Base-by-base conservation (phyloP, 2,797 vertebrate species). In the Mycteria americana region DNA sequence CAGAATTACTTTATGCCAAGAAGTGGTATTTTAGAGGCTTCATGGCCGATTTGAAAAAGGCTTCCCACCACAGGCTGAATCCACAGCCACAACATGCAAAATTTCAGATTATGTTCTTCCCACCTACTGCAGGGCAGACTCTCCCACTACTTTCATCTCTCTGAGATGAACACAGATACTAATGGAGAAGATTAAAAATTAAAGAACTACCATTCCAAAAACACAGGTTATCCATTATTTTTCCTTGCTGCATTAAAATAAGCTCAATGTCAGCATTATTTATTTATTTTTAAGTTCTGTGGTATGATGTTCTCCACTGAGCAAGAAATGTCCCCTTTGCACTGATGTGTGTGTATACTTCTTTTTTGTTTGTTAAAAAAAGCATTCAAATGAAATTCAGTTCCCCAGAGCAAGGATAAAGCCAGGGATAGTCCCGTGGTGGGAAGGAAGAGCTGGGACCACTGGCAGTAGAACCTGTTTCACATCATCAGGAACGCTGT, bases 181-280 rank as follows among this genome's bases (percentile, higher is more conserved):
- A 94, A 93, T 28, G n/a, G 45, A 91, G 39, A 75, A 74, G 2
- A 93, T 88, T 41, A 94, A 91, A 91, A 80, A 94, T 85, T 46
- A 43, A 91, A 79, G 77, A 92, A n/a, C 11, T 10, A 21, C 15
- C 63, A 45, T 50, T 89, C 43, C 33, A 76, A 82, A 74, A 79
- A 43, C 81, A 83, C 9, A 50, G 24, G 10, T 60, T 92, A 68
- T 74, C 53, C 72, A 88, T 77, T 92, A 67, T 30, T 82, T 78
- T 67, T 67, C 63, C 48, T 63, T 88, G 35, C 6, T 3, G 5
- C 3, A 2, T 23, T 83, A 76, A 76, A 33, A 85, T 46, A 72
- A 91, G 67, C 27, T 56, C 23, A 41, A 18, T 33, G 19, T 15
- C 45, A 56, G 30, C 60, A 50, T 51, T 41, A 41, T 53, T 39